phyloP scores from a whole-genome alignment of 2,797 vertebrate species.

The Florisuga fusca region DNA sequence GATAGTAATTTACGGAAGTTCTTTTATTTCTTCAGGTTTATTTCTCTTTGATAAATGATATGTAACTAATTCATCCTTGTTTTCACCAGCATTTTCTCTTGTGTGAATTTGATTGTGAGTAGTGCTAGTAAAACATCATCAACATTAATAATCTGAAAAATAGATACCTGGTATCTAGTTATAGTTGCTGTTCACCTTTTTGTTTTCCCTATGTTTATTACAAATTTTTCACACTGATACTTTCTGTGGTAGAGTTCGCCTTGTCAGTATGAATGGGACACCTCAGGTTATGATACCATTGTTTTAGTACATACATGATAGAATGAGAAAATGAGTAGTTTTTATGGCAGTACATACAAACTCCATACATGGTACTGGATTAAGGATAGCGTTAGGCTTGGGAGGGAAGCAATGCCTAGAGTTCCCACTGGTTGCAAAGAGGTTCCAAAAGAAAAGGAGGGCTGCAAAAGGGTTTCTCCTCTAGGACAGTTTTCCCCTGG shows the following conservation, averaged over 20 bases:
- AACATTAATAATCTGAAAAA: neutral
- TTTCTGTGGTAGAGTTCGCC: neutral
- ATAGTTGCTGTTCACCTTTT: neutral
- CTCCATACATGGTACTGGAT: neutral
- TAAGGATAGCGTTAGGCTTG: neutral
- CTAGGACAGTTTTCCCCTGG: neutral
- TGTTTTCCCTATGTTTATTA: neutral
- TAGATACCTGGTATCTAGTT: neutral
- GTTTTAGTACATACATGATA: neutral
- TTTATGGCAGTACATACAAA: neutral
- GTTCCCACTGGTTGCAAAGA: neutral
- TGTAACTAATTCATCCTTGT: neutral
- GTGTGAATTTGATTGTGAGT: rapidly evolving
- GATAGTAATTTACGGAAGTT: neutral
- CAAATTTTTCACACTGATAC: neutral
- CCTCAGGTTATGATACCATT: neutral
- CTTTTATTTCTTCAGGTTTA: neutral
- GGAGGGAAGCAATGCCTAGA: neutral
- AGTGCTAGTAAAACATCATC: neutral
- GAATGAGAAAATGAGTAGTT: neutral
- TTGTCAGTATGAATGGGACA: neutral
- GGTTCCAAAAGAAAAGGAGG: neutral
- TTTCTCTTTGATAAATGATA: neutral
- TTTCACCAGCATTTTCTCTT: neutral
- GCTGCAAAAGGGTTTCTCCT: neutral